Conservation (phyloP, 2,797 vertebrate species). For the Cossypha caffra region DNA sequence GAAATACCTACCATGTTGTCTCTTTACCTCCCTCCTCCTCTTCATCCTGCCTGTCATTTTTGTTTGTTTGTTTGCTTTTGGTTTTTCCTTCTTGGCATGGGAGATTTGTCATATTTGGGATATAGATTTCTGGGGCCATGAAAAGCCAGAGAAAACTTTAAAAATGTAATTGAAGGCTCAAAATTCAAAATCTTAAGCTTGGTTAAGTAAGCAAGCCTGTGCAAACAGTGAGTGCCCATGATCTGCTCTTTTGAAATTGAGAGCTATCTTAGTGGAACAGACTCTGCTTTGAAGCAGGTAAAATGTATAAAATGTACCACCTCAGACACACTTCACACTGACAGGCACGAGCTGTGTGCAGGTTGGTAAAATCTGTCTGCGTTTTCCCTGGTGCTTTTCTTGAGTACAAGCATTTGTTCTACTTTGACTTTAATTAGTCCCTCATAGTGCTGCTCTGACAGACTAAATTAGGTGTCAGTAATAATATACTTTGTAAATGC, state of each 20-base stretch:
- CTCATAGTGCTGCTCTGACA: neutral
- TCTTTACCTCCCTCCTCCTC: neutral
- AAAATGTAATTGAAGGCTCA: neutral
- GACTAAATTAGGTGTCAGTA: conserved; percentile 31
- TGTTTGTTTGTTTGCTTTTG: neutral
- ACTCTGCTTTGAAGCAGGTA: neutral
- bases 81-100: neutral
- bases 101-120: neutral
- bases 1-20: rapidly evolving
- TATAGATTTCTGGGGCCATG: neutral
- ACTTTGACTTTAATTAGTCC: conserved; percentile 42
- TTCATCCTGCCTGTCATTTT: neutral
- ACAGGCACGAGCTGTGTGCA: neutral
- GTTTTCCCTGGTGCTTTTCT: conserved; percentile 15
- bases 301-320: neutral
- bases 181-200: neutral
- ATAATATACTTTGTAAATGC: conserved; percentile 9
- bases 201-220: neutral
- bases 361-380: neutral
- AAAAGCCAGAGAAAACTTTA: neutral
- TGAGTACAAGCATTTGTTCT: conserved; percentile 27
- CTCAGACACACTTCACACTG: neutral
- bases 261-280: neutral
- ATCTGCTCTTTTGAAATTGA: neutral
- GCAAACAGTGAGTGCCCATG: neutral